These are phyloP conservation scores for Aphaenogaster ashmeadi DNA, from an alignment of 1,140 invertebrate species.

Conservation along the genomic window DNA sequence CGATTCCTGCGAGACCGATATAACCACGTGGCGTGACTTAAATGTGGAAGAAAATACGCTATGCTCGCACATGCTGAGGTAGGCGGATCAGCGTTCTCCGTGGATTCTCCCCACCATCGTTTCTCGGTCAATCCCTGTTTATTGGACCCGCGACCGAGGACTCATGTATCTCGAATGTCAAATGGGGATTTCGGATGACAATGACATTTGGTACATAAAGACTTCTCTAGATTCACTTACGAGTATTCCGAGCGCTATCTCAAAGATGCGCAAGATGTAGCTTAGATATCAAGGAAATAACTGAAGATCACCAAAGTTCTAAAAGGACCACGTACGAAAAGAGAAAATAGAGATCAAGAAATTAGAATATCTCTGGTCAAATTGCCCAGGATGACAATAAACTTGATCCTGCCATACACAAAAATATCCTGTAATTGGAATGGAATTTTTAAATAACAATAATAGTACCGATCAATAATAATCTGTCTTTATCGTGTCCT, in stretches of 20 bases:
- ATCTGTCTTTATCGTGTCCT: slow-evolving; percentile 1
- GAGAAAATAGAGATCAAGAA: not conserved
- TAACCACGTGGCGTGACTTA: slow-evolving; percentile 51
- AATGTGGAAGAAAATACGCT: slow-evolving; percentile 54
- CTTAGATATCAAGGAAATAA: not conserved
- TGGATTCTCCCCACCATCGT: slow-evolving; percentile 14
- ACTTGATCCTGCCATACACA: not conserved
- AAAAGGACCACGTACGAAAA: not conserved
- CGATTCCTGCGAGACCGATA: slow-evolving; percentile 57
- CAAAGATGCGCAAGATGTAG: not conserved
- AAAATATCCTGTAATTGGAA: not conserved
- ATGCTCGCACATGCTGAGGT: slow-evolving; percentile 58
- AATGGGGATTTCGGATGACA: slow-evolving; percentile 42
- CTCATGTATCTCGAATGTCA: slow-evolving; percentile 29
- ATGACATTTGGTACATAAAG: slow-evolving; percentile 20
- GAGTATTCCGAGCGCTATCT: not conserved
- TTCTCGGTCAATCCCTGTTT: slow-evolving; percentile 40
- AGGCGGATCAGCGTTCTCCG: slow-evolving; percentile 22
- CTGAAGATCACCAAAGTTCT: not conserved
- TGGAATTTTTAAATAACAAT: not conserved
- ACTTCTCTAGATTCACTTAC: not conserved
- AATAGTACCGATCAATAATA: not conserved
- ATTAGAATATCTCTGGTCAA: not conserved
- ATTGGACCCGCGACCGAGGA: slow-evolving; percentile 2
- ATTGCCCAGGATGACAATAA: not conserved